Evolutionary conservation across 2,113 vertebrate species (phyloP).

Genomic region (Cinclus mexicanus): DNA sequence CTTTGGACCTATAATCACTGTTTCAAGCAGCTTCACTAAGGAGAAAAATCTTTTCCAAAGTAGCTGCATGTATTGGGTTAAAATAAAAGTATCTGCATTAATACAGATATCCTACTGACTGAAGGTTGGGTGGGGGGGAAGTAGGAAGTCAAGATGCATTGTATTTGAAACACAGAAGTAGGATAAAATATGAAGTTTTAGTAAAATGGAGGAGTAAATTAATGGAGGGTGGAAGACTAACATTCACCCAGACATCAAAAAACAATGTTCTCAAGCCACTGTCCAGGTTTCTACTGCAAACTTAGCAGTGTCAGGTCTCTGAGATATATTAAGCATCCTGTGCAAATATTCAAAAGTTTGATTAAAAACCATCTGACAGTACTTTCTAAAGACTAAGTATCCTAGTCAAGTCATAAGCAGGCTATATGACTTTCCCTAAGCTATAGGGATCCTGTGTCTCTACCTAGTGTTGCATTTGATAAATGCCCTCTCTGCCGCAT

Average conservation of each 20-base stretch:
- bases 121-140: fast-evolving
- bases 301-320: not conserved
- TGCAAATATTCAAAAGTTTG: not conserved
- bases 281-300: not conserved
- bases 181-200: not conserved
- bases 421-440: not conserved
- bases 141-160: not conserved
- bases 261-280: not conserved
- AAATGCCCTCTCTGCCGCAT: not conserved
- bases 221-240: not conserved
- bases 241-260: not conserved
- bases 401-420: not conserved
- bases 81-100: not conserved
- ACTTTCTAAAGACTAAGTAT: not conserved
- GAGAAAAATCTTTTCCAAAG: not conserved
- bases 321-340: not conserved
- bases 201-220: not conserved
- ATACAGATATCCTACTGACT: not conserved
- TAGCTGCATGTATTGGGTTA: not conserved
- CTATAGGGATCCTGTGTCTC: not conserved
- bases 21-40: not conserved
- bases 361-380: not conserved
- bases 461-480: not conserved
- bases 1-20: not conserved
- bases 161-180: not conserved